Evolutionary conservation across 2,113 vertebrate species (phyloP).

Genomic region (Psilopogon haemacephalus): DNA sequence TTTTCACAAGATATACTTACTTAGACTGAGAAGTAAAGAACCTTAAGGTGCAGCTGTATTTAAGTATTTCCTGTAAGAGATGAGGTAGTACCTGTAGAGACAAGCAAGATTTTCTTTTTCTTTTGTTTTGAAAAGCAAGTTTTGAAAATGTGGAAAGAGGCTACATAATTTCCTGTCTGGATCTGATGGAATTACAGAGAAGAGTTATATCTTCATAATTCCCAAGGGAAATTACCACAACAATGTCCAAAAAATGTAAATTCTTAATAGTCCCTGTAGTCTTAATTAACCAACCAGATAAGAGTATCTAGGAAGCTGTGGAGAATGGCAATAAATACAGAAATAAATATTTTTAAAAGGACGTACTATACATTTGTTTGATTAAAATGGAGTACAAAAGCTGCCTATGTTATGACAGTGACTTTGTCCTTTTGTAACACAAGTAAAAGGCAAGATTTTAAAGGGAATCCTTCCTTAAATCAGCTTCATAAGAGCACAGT

Average conservation of each 20-base stretch:
- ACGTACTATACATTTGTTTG: neutral
- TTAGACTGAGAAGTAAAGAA: neutral
- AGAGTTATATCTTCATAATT: neutral
- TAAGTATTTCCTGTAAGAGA: neutral
- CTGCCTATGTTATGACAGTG: neutral
- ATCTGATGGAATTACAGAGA: neutral
- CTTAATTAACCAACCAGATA: neutral
- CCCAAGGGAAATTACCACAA: neutral
- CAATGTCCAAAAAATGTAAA: neutral
- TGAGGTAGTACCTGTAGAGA: neutral
- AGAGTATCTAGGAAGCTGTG: neutral
- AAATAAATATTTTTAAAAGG: neutral
- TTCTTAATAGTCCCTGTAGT: neutral
- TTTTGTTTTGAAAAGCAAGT: neutral
- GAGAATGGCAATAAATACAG: neutral
- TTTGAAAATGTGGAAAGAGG: neutral
- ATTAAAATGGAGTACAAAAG: neutral
- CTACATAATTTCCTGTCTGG: neutral
- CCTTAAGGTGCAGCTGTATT: neutral
- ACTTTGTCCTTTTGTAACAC: neutral
- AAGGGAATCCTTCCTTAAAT: neutral
- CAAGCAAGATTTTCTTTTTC: neutral
- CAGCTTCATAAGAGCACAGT: accelerated
- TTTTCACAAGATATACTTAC: neutral
- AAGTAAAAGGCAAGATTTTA: neutral